Evolutionary conservation across 2,113 vertebrate genomes (phyloP).

Genomic region (Triplophysa tibetana): DNA sequence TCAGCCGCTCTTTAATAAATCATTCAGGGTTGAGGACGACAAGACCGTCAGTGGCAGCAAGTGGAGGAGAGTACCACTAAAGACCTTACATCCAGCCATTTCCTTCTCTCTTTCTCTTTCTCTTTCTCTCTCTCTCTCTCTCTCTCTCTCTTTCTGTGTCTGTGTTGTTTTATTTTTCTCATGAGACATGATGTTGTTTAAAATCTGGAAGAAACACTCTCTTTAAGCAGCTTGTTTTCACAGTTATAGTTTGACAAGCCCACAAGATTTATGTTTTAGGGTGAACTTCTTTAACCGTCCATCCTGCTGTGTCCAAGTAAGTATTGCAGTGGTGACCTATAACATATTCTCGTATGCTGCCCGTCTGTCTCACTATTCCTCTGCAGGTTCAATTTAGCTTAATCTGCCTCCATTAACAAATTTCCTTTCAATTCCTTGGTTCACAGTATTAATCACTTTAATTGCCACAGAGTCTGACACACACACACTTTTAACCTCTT

Average conservation of each 20-base stretch:
- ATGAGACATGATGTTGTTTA: not conserved
- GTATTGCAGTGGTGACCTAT: not conserved
- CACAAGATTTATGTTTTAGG: not conserved
- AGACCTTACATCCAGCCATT: conserved; percentile 36
- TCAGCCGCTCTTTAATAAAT: conserved; percentile 70
- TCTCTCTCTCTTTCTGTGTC: not conserved
- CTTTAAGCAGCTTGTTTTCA: too few species aligned
- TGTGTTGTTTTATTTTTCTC: conserved; percentile 24
- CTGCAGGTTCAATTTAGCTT: conserved; percentile 61
- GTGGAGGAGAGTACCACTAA: conserved; percentile 45
- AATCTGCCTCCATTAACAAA: conserved; percentile 67
- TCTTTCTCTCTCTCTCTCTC: not conserved
- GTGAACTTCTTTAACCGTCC: not conserved
- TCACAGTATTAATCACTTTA: conserved; percentile 69
- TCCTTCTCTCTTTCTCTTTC: conserved; percentile 16
- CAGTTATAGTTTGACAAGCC: not conserved
- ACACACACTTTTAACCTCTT: conserved; percentile 36
- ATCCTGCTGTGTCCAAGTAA: not conserved
- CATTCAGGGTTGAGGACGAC: conserved; percentile 70
- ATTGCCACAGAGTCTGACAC: conserved; percentile 63
- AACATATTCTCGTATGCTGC: conserved; percentile 50
- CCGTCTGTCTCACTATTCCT: conserved; percentile 22
- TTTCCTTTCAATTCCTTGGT: conserved; percentile 42
- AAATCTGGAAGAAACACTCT: too few species aligned
- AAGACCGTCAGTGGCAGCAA: conserved; percentile 56